Evolutionary conservation across 2,888 invertebrate species (phyloP), one percentile per base, ranked within the genome.

Genomic region (Agrochola circellaris): DNA sequence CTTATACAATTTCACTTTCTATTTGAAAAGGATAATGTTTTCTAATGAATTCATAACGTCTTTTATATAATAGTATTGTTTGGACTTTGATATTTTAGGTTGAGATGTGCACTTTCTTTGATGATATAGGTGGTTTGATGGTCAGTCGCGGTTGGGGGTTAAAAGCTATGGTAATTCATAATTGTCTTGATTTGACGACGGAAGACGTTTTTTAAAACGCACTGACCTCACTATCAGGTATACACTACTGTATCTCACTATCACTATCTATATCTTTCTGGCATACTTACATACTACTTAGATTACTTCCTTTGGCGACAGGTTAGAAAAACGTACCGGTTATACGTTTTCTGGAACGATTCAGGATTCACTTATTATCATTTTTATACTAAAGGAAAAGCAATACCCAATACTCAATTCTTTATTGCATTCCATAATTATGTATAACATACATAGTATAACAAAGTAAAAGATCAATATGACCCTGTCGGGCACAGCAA

Each of bases 1-100:
- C 79, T 79, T 75, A 78, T 56, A 79, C 62, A 79, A 80, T 82
- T 85, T 86, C 85, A 87, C 89, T 88, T 88, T 88, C 86, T 84
- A 84, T 79, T 88, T 79, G 75, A 26, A 38, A 80, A 86, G 84
- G 86, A 87, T 85, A 84, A 88, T 88, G 77, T 79, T 87, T 86
- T 88, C 84, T 85, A 84, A 88, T 87, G 73, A 77, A 88, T 87
- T 79, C 77, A 73, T 82, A 77, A 75, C 76, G 71, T 75, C 38
- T 75, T 81, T 85, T 83, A 82, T 68, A 74, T 87, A 86, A 86
- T 86, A 61, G 70, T 62, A 71, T 66, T 82, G 56, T 73, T 75
- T 64, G 82, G n/a, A n/a, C 34, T 66, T 62, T 15, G 69, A 68
- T 26, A 54, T 65, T 64, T 70, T n/a, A 64, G 38, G 45, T n/a